These are phyloP conservation scores for Pluvianellus socialis DNA, from an alignment of 2,113 vertebrate genomes.

Conservation along the genomic window DNA sequence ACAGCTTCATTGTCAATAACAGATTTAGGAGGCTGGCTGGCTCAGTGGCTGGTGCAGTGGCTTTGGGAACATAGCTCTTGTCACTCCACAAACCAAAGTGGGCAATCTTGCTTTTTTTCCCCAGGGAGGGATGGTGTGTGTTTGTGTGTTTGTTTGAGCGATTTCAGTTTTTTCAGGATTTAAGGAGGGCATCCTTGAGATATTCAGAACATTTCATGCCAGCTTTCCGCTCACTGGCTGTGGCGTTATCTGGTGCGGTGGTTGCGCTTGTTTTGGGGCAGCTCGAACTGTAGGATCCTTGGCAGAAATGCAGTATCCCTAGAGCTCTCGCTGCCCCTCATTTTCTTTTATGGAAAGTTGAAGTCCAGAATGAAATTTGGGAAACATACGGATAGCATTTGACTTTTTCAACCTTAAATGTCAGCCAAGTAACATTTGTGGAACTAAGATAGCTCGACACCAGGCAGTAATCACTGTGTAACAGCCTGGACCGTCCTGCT, in stretches of 20 bases:
- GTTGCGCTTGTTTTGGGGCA: background rate
- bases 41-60: background rate
- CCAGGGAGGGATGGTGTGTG: background rate
- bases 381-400: background rate
- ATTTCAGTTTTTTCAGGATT: background rate
- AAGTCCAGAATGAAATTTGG: background rate
- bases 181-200: background rate
- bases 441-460: background rate
- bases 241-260: background rate
- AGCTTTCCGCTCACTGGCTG: rapidly evolving
- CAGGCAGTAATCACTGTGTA: background rate
- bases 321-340: background rate
- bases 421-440: slow-evolving; percentile 15
- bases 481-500: background rate
- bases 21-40: background rate
- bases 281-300: background rate
- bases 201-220: background rate
- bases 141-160: background rate
- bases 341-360: background rate
- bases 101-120: background rate
- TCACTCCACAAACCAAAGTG: background rate
- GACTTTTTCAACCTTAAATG: background rate
- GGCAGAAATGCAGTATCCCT: background rate
- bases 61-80: background rate
- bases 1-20: slow-evolving; percentile 8